A percentile compares a stretch with the other conserved stretches of the same genome.
These are phyloP conservation scores for Burhinus bistriatus DNA, from an alignment of 2,113 vertebrate species.

Conservation along the genomic window DNA sequence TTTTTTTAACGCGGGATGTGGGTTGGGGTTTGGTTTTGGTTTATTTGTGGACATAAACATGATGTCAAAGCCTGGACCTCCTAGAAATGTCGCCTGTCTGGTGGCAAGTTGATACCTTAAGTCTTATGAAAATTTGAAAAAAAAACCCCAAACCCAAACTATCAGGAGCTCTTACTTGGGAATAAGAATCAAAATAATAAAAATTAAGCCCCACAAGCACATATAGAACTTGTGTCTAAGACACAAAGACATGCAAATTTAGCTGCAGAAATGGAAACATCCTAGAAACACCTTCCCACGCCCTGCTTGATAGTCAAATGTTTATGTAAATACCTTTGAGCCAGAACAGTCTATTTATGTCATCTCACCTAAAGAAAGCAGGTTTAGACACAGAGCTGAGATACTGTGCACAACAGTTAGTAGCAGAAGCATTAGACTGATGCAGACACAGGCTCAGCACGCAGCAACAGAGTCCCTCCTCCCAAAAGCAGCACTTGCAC, in stretches of 20 bases:
- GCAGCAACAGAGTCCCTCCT: neutral
- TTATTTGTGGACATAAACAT: neutral
- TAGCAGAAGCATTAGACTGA: neutral
- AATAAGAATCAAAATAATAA: neutral
- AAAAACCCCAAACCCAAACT: neutral
- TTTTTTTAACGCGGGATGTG: neutral
- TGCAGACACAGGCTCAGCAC: neutral
- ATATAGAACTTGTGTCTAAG: neutral
- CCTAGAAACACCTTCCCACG: slow-evolving; percentile 25
- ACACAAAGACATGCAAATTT: neutral
- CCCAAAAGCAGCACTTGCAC: neutral
- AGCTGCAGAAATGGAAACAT: neutral
- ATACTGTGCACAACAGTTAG: neutral
- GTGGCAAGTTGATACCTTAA: neutral
- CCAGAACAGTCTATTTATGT: neutral
- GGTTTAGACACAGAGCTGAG: neutral
- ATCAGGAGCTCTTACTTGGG: neutral
- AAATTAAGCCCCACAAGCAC: neutral
- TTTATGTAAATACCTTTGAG: neutral
- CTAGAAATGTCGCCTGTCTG: neutral
- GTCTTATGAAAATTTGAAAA: neutral
- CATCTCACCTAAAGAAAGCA: neutral
- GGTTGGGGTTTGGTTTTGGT: neutral
- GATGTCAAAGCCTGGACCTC: neutral
- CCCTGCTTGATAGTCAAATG: neutral